phyloP scores from a whole-genome alignment of 2,797 vertebrate species.

The Agapornis canus region DNA sequence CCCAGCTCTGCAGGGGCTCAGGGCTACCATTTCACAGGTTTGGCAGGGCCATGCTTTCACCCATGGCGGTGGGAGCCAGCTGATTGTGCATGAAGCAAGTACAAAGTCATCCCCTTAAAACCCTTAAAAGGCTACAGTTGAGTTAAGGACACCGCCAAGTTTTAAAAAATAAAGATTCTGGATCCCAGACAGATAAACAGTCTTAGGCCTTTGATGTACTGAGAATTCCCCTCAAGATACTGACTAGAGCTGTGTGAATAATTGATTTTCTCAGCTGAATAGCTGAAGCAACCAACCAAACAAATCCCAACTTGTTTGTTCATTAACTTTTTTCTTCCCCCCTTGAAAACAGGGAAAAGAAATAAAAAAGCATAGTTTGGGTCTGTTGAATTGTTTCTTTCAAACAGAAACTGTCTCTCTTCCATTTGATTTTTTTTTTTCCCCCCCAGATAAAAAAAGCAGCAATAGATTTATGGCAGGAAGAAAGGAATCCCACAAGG shows the following conservation, averaged over 20 bases:
- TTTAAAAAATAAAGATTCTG: slow-evolving; percentile 39
- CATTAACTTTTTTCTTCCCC: slow-evolving; percentile 3
- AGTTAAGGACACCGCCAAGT: slow-evolving; percentile 19
- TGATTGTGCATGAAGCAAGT: not conserved
- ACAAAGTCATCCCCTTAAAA: not conserved
- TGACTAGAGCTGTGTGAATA: slow-evolving; percentile 58
- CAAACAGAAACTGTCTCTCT: not conserved
- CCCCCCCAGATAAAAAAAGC: not conserved
- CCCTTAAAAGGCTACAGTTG: not conserved
- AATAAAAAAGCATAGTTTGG: not conserved
- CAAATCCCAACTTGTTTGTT: slow-evolving; percentile 61
- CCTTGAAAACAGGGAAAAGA: not conserved
- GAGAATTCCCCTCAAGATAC: slow-evolving; percentile 66
- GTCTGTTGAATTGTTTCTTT: not conserved
- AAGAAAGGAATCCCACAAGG: not conserved
- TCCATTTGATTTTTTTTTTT: not conserved
- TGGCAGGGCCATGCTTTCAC: not conserved
- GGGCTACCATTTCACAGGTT: fast-evolving
- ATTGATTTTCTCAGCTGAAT: slow-evolving; percentile 66
- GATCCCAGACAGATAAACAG: slow-evolving; percentile 56
- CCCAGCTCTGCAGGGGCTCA: fast-evolving
- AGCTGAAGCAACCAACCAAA: slow-evolving; percentile 51
- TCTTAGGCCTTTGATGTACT: slow-evolving; percentile 51
- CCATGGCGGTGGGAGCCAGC: not conserved
- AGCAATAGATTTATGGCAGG: not conserved